Conservation (phyloP, 2,888 invertebrate species). For the Pandemis heparana region DNA sequence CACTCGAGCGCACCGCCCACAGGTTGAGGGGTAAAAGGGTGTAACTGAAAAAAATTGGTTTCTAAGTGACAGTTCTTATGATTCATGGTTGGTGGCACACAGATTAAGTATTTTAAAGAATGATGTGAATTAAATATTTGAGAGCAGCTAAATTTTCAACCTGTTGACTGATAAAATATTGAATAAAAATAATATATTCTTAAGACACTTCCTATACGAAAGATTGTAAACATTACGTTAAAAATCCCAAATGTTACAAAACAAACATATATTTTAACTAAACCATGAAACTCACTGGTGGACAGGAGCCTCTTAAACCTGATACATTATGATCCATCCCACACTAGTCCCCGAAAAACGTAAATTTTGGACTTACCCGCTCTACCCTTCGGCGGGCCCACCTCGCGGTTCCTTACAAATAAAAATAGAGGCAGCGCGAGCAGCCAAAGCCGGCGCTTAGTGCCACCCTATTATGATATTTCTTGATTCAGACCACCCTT, state of each 20-base stretch:
- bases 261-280: too few relatives aligned
- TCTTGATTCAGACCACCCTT: conserved; percentile 70
- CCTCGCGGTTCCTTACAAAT: conserved; percentile 70
- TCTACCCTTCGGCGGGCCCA: conserved; percentile 51
- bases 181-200: too few relatives aligned
- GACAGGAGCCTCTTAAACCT: neutral
- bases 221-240: too few relatives aligned
- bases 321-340: neutral
- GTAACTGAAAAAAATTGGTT: conserved; percentile 44
- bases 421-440: conserved; percentile 74
- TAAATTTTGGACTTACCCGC: conserved; percentile 46
- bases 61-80: neutral
- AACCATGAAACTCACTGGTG: neutral
- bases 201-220: too few relatives aligned
- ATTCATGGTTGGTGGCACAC: neutral
- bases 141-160: too few relatives aligned
- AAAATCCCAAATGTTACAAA: neutral
- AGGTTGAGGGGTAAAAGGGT: conserved; percentile 44
- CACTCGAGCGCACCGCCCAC: conserved; percentile 72
- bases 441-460: conserved; percentile 65
- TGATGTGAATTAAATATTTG: too few relatives aligned
- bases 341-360: conserved; percentile 2
- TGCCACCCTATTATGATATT: conserved; percentile 78
- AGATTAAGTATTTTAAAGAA: too few relatives aligned
- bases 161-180: too few relatives aligned